Percentiles rank a stretch among this genome's conserved stretches.
Conservation (phyloP, 2,888 invertebrate genomes). For the Macrophya annulata region DNA sequence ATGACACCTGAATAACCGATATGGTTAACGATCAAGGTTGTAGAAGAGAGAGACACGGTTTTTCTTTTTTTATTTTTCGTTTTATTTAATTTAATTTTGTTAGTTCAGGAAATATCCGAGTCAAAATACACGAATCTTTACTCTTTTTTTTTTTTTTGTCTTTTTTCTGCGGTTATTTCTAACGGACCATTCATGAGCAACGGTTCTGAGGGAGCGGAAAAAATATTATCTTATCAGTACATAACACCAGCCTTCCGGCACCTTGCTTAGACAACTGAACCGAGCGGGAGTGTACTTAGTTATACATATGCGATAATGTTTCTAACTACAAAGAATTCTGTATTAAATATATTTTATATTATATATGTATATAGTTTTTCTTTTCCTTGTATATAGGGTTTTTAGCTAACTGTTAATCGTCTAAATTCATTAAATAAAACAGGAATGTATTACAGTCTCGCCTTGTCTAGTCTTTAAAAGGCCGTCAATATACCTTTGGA, state of each 20-base stretch:
- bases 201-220: neutral
- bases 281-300: neutral
- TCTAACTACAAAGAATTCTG: neutral
- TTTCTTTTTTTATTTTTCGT: neutral
- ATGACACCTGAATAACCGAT: neutral
- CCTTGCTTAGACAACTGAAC: neutral
- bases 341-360: neutral
- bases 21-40: constrained; percentile 12
- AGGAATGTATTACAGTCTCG: no score
- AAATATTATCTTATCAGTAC: constrained; percentile 7
- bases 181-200: neutral
- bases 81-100: neutral
- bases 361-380: no score
- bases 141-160: neutral
- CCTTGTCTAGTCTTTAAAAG: neutral
- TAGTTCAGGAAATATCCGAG: neutral
- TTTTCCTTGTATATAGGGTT: no score
- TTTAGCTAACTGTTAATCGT: no score
- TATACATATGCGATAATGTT: neutral
- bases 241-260: constrained; percentile 19
- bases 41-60: neutral
- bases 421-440: no score
- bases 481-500: neutral
- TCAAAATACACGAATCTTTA: neutral
- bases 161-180: neutral